A percentile compares a stretch with the other conserved stretches of the same genome.
Evolutionary conservation across 2,797 vertebrate genomes (phyloP).

Genomic region (Phataginus tricuspis): DNA sequence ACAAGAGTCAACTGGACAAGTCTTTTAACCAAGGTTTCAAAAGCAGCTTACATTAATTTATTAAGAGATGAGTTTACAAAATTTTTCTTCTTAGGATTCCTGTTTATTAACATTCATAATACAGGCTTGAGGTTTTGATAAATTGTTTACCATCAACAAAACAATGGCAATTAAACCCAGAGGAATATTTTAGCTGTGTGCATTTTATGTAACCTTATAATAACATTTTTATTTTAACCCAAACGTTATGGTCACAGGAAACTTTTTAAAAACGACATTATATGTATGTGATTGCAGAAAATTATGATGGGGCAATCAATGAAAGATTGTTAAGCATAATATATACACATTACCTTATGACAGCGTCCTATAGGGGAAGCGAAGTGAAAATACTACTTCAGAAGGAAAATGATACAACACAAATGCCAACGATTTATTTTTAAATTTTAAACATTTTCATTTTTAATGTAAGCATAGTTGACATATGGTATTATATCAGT

Average conservation of each 20-base stretch:
- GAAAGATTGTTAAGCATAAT: slow-evolving; percentile 2
- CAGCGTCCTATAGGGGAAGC: not conserved
- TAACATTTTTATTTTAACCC: slow-evolving; percentile 7
- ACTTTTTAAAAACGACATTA: not conserved
- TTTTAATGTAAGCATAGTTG: too few relatives aligned
- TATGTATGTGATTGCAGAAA: not conserved
- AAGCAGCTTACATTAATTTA: not conserved
- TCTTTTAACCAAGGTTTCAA: not conserved
- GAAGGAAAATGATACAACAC: not conserved
- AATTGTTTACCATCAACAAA: slow-evolving; percentile 21
- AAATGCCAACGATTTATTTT: slow-evolving; percentile 11
- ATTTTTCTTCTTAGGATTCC: slow-evolving; percentile 27
- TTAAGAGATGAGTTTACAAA: not conserved
- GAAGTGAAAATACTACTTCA: slow-evolving; percentile 28
- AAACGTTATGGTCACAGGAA: not conserved
- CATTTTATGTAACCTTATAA: not conserved
- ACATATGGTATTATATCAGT: too few relatives aligned
- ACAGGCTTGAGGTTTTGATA: not conserved
- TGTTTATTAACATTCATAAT: not conserved
- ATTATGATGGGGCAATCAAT: not conserved
- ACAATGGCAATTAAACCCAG: not conserved
- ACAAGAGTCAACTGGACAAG: not conserved
- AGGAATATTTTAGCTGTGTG: slow-evolving; percentile 8
- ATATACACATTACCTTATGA: not conserved
- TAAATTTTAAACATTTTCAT: too few relatives aligned